Evolutionary conservation across 2,888 invertebrate species (phyloP).

Genomic region (Orthosia cruda): DNA sequence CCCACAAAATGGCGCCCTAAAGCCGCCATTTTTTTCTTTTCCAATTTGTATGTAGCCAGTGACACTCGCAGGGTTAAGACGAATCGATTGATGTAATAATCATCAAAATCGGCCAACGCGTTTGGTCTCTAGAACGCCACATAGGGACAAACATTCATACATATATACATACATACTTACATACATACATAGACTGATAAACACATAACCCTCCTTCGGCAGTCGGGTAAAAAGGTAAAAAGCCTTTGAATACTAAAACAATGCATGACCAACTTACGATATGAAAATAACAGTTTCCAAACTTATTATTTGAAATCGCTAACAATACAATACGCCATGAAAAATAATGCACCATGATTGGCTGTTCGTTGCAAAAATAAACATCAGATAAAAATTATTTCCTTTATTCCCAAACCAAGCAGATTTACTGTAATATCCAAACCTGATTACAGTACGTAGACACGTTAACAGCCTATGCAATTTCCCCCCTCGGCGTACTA

Average conservation of each 20-base stretch:
- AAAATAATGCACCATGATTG: conserved; percentile 26
- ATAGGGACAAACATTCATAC: too few relatives aligned
- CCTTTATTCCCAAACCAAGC: conserved; percentile 53
- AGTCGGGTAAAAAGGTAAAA: too few relatives aligned
- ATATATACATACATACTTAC: too few relatives aligned
- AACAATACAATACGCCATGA: conserved; percentile 9
- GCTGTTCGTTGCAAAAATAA: conserved; percentile 41
- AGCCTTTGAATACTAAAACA: background rate
- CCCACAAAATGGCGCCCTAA: too few relatives aligned
- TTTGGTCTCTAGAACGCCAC: too few relatives aligned
- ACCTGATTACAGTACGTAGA: conserved; percentile 59
- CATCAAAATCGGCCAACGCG: too few relatives aligned
- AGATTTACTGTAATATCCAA: conserved; percentile 56
- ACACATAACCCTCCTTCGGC: too few relatives aligned
- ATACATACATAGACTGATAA: too few relatives aligned
- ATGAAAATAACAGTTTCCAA: conserved; percentile 17
- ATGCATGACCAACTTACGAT: background rate
- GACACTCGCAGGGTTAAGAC: too few relatives aligned
- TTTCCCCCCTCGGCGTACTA: conserved; percentile 50
- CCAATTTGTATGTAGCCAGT: too few relatives aligned
- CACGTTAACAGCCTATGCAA: conserved; percentile 58
- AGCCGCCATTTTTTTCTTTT: too few relatives aligned
- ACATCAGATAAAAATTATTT: conserved; percentile 48
- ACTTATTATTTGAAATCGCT: conserved; percentile 8
- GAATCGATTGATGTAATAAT: too few relatives aligned